phyloP scores from a whole-genome alignment of 92 coral and sea anemone genomes.

The Meandrina meandrites region DNA sequence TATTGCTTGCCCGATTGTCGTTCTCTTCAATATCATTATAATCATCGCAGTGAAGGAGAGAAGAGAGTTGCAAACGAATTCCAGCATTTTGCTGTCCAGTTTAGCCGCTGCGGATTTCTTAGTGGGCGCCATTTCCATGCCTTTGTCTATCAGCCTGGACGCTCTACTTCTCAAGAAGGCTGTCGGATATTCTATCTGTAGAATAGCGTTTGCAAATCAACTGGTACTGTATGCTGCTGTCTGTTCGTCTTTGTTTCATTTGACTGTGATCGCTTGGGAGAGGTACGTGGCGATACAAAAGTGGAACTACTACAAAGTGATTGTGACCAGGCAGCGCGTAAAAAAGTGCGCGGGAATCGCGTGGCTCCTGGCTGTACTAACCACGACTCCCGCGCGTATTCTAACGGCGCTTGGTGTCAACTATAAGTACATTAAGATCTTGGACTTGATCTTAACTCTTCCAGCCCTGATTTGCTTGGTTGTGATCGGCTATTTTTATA shows the following conservation, averaged over 20 bases:
- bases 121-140: conserved; percentile 35
- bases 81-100: conserved; percentile 19
- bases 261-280: neutral
- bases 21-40: conserved; percentile 1
- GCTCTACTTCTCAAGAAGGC: neutral
- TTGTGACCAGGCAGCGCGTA: neutral
- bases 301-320: neutral
- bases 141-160: neutral
- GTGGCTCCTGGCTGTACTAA: neutral
- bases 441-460: neutral
- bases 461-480: neutral
- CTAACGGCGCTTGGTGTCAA: neutral
- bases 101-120: conserved; percentile 25
- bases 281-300: neutral
- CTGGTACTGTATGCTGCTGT: neutral
- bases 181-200: neutral
- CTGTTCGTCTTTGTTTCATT: neutral
- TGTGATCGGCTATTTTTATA: conserved; percentile 3
- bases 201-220: neutral
- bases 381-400: conserved; percentile 1
- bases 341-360: neutral
- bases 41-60: conserved; percentile 24
- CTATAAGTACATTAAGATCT: neutral
- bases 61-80: conserved; percentile 19
- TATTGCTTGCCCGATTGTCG: neutral